Base-by-base conservation (phyloP, 2,113 vertebrate genomes). In the Cepphus grylle region DNA sequence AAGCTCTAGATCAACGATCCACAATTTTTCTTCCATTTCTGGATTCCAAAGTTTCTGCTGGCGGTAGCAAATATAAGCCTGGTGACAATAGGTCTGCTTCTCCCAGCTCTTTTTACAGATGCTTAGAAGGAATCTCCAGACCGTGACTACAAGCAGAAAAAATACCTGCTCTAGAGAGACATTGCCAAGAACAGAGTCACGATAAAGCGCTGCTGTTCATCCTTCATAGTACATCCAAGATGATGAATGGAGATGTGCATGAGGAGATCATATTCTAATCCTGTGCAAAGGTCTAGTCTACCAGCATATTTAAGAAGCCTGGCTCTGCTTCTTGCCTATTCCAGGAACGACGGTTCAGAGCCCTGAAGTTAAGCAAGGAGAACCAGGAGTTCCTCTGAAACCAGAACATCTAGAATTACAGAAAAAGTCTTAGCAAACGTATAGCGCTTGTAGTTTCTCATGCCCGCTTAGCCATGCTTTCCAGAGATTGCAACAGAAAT, bases 61-160 rank as follows among this genome's bases (percentile, higher is more conserved):
- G 26, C 0, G 0, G 27, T 9, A 93, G 30, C 47, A 74, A 91
- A 66, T 18, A 50, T 1, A 88, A 91, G 34, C 50, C 42, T n/a
- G 73, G 15, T 3, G 8, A 90, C 42, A 86, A 55, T 2, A 81
- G 7, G 26, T 81, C 74, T 78, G n/a, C 55, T 74, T 84, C 79
- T 26, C 26, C 43, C 52, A 74, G 42, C 15, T 84, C 27, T 42
- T 86, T 86, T n/a, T n/a, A 59, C 13, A 53, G 25, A 17, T 23
- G 34, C 16, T 92, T 42, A 58, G 32, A 67, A 83, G 36, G 34
- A 56, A 77, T 73, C 59, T 83, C 25, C 47, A 63, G 42, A 74
- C 12, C 25, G 34, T 42, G n/a, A 53, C 98, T 34, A 99, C 98
- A 70, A 98, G 97, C 98, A 96, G 49, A 50, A 49, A 42, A 79